Evolutionary conservation across 2,113 vertebrate species (phyloP), one percentile per base, ranked within the genome.

Genomic region (Poeciliopsis turrubarensis): DNA sequence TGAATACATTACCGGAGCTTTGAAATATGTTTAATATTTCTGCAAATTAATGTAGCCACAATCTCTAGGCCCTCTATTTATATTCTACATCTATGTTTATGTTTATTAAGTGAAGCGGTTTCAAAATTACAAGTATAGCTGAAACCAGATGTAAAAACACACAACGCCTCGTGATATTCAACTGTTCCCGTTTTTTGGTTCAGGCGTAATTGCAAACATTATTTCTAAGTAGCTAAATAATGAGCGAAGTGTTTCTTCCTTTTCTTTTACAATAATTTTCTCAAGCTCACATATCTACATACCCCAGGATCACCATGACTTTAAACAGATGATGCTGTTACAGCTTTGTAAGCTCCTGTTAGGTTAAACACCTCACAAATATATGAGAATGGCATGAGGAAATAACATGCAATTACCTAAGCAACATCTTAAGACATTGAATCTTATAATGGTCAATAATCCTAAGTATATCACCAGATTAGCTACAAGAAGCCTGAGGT

Each of bases 1-100:
- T 84, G 72, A 91, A 91, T 92, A 89, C 34, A 92, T 92, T 91
- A 87, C 17, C 30, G 5, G 17, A 17, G 78, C 39, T 76, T 83
- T 74, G 30, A 81, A 80, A 10, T 25, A 47, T 19, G 62, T 71
- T 67, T 44, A 61, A 79, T 75, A 61, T 75, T 85, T 78, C n/a
- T 73, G 41, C 47, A 32, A 65, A 75, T 75, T 77, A 63, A 32
- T 70, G 27, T 26, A 37, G 30, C 39, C 41, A 60, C n/a, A 39
- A 51, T 32, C 32, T 44, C 9, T 60, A 26, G 26, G 34, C 32
- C 8, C 7, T 70, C 22, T 64, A 7, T 37, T 51, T 27, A 29
- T 39, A 10, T 57, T 57, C 25, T 72, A 41, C 2, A 44, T 47
- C 25, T 62, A 14, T 60, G 13, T 4, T 39, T 73, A 5, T 60